Evolutionary conservation across 2,797 vertebrate species (phyloP).

Genomic region (Anomalospiza imberbis): DNA sequence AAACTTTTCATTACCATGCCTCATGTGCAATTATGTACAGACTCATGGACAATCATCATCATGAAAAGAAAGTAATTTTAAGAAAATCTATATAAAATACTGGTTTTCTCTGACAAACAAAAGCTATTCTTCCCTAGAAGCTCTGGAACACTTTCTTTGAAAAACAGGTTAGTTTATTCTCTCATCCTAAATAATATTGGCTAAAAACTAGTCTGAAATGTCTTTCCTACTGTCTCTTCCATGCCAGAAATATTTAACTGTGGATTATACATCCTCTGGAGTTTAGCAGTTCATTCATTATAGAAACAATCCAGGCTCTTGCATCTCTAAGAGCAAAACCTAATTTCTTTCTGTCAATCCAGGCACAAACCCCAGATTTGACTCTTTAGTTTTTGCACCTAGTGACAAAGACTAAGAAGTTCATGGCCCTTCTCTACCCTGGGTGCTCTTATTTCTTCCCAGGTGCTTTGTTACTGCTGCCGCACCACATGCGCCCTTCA

Average conservation of each 20-base stretch:
- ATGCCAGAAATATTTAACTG: not conserved
- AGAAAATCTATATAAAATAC: not conserved
- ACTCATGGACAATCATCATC: not conserved
- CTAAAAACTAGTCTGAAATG: not conserved
- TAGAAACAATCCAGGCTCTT: not conserved
- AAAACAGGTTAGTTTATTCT: not conserved
- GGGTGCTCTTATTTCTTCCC: not conserved
- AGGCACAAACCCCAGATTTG: not conserved
- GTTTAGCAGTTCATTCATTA: not conserved
- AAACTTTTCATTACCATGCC: not conserved
- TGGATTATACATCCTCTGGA: not conserved
- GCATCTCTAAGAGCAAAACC: not conserved
- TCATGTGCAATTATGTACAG: not conserved
- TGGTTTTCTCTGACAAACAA: not conserved
- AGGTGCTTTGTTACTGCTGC: not conserved
- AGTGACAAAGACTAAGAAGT: not conserved
- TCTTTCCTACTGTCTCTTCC: not conserved
- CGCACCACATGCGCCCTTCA: rapidly evolving
- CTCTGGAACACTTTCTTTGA: not conserved
- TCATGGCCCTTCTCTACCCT: not conserved
- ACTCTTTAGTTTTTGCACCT: not conserved
- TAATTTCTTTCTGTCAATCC: not conserved
- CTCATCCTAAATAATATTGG: not conserved
- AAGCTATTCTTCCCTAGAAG: not conserved
- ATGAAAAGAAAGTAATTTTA: not conserved